Conservation (phyloP, 2,113 vertebrate species). For the Vulpes vulpes region DNA sequence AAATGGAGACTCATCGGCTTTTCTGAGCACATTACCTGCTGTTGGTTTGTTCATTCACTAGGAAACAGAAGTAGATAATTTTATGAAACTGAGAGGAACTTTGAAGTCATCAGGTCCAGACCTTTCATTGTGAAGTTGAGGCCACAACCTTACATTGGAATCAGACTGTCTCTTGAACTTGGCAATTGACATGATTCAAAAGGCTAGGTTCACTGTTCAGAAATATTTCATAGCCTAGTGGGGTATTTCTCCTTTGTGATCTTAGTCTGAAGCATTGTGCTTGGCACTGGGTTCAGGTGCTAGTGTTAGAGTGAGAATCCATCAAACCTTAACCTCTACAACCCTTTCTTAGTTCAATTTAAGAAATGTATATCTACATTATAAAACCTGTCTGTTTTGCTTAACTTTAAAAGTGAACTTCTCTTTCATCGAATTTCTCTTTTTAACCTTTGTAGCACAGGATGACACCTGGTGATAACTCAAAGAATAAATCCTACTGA, state of each 20-base stretch:
- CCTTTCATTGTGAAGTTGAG: neutral
- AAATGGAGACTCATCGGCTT: neutral
- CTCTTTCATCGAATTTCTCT: slow-evolving; percentile 49
- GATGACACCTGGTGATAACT: slow-evolving; percentile 23
- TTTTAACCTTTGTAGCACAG: slow-evolving; percentile 46
- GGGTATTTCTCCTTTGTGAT: slow-evolving; percentile 8
- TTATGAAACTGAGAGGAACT: neutral
- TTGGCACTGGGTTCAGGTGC: neutral
- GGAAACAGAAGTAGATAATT: slow-evolving; percentile 31
- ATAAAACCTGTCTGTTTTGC: slow-evolving; percentile 48
- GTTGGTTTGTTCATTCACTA: neutral
- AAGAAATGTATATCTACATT: neutral
- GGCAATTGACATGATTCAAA: slow-evolving; percentile 18
- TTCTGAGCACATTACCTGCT: neutral
- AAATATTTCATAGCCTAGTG: neutral
- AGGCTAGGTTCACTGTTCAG: neutral
- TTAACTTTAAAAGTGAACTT: slow-evolving; percentile 47
- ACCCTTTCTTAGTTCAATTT: slow-evolving; percentile 29
- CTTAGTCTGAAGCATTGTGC: neutral
- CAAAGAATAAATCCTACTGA: slow-evolving; percentile 38
- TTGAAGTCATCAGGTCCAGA: neutral
- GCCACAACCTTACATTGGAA: neutral
- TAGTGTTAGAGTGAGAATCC: neutral
- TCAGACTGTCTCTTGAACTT: slow-evolving; percentile 36
- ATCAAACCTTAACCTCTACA: slow-evolving; percentile 23